A percentile compares a stretch with the other conserved stretches of the same genome.
phyloP scores from a whole-genome alignment of 1,140 invertebrate genomes.

The Venturia canescens region DNA sequence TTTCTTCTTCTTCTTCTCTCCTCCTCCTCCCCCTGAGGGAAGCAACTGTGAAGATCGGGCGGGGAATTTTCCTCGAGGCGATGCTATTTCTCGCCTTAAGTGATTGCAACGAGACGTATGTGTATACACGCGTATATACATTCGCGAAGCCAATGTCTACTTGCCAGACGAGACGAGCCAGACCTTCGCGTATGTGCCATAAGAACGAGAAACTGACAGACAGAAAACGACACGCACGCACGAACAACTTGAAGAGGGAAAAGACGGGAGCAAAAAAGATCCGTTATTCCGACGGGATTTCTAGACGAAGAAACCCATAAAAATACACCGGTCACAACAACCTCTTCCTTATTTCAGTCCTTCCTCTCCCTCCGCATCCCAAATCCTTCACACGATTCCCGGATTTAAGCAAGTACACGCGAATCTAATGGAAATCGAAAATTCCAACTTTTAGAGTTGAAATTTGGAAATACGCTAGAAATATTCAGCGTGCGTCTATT shows the following conservation, averaged over 20 bases:
- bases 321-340: not conserved
- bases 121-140: not conserved
- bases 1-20: not conserved
- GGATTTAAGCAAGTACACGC: too few relatives aligned
- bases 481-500: too few relatives aligned
- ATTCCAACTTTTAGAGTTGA: too few relatives aligned
- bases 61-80: slow-evolving; percentile 1
- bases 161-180: slow-evolving; percentile 23
- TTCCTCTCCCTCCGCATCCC: too few relatives aligned
- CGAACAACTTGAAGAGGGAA: not conserved
- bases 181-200: slow-evolving; percentile 8
- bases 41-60: not conserved
- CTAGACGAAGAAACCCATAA: slow-evolving; percentile 43
- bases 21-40: not conserved
- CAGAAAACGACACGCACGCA: slow-evolving; percentile 28
- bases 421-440: too few relatives aligned
- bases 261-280: slow-evolving; percentile 43
- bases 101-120: not conserved
- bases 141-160: not conserved
- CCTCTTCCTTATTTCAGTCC: not conserved
- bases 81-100: not conserved
- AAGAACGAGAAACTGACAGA: not conserved
- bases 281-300: slow-evolving; percentile 51
- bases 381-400: too few relatives aligned
- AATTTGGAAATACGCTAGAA: too few relatives aligned